Conservation (phyloP, 2,888 invertebrate genomes). For the Dioctria linearis region DNA sequence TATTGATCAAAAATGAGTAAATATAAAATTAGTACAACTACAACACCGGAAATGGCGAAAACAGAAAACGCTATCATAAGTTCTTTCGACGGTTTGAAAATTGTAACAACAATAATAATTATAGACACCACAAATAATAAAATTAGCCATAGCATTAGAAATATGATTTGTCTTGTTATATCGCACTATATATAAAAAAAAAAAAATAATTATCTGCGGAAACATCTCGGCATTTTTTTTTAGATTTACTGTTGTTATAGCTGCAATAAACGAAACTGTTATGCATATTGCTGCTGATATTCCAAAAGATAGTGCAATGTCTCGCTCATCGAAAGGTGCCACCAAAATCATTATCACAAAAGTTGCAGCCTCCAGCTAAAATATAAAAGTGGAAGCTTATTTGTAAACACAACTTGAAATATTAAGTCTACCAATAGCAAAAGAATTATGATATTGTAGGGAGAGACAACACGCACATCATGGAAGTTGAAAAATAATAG, state of each 20-base stretch:
- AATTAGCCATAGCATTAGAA: neutral
- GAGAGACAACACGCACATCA: neutral
- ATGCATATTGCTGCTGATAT: neutral
- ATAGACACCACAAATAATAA: neutral
- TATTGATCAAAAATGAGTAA: too few species aligned
- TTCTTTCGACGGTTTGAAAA: neutral
- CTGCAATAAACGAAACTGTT: neutral
- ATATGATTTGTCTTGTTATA: neutral
- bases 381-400: neutral
- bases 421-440: neutral
- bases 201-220: too few species aligned
- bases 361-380: neutral
- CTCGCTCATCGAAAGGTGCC: neutral
- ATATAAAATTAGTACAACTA: neutral
- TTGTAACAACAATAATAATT: neutral
- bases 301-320: neutral
- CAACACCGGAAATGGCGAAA: neutral
- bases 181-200: neutral
- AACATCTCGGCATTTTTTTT: too few species aligned
- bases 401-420: too few species aligned
- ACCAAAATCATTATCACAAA: neutral
- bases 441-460: neutral
- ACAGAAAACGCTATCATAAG: neutral
- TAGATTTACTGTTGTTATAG: neutral
- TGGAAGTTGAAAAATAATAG: slow-evolving; percentile 26